Percentiles rank a stretch among this genome's conserved stretches.
Conservation (phyloP, 2,797 vertebrate genomes). For the Sebastes diaconus region DNA sequence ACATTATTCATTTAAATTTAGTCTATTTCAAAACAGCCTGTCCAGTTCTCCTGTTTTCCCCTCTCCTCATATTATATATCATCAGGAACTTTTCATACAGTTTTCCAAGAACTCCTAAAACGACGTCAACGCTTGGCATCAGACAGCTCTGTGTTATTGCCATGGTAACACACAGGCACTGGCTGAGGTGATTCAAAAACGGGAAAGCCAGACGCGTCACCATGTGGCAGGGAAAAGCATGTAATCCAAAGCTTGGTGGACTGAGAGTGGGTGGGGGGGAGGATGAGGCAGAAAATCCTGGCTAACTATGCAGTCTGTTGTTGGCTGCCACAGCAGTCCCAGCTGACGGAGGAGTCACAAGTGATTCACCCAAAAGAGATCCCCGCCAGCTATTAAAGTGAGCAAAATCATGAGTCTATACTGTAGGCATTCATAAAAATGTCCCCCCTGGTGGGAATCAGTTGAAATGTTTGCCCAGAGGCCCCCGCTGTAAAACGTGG, state of each 20-base stretch:
- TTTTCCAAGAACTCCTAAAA: constrained; percentile 32
- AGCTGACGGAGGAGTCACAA: constrained; percentile 61
- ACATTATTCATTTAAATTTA: constrained; percentile 15
- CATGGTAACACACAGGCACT: constrained; percentile 46
- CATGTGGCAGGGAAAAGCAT: constrained; percentile 55
- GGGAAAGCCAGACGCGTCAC: constrained; percentile 40
- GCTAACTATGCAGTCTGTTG: constrained; percentile 29
- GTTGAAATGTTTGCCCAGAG: not conserved
- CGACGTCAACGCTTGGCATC: constrained; percentile 25
- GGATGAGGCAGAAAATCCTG: constrained; percentile 73
- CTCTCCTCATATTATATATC: not conserved
- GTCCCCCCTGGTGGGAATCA: not conserved
- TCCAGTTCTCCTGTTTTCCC: not conserved
- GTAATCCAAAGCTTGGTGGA: constrained; percentile 49
- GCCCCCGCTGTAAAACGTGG: not conserved
- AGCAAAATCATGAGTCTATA: constrained; percentile 11
- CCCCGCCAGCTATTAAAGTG: constrained; percentile 24
- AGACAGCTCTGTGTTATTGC: constrained; percentile 35
- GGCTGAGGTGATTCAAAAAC: constrained; percentile 25
- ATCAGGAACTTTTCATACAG: not conserved
- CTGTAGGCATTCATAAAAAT: not conserved
- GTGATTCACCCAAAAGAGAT: constrained; percentile 47
- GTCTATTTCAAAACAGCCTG: constrained; percentile 5
- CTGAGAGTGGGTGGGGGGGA: not conserved
- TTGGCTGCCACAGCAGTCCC: constrained; percentile 40